Evolutionary conservation across 35 echinoderm and acorn worm species (phyloP).

Genomic region (Ophioderma brevispina): DNA sequence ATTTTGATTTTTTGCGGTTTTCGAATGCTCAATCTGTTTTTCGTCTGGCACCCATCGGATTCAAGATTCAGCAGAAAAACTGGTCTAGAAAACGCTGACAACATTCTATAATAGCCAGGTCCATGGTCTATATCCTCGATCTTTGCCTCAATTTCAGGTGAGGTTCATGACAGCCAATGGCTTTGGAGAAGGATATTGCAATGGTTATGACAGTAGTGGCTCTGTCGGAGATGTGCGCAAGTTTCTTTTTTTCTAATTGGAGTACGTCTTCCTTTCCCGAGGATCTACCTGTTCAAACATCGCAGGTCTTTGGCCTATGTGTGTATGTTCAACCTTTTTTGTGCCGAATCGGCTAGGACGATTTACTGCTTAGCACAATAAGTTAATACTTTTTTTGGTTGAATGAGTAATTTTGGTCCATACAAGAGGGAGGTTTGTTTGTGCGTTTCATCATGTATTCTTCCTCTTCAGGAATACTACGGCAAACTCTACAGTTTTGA

Average conservation of each 20-base stretch:
- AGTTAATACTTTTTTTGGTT: too few species aligned
- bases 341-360: slow-evolving; percentile 25
- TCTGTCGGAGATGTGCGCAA: slow-evolving; percentile 69
- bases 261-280: slow-evolving; percentile 79
- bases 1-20: too few species aligned
- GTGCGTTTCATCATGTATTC: too few species aligned
- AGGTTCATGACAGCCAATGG: slow-evolving; percentile 89
- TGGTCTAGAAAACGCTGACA: too few species aligned
- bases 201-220: slow-evolving; percentile 80
- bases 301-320: slow-evolving; percentile 59
- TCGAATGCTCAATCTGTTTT: too few species aligned
- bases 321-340: slow-evolving; percentile 67
- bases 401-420: not conserved
- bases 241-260: slow-evolving; percentile 57
- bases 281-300: slow-evolving; percentile 83
- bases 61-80: too few species aligned
- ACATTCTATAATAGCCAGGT: too few species aligned
- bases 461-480: too few species aligned
- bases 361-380: slow-evolving; percentile 74
- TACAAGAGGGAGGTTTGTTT: too few species aligned
- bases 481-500: too few species aligned
- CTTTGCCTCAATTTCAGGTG: slow-evolving; percentile 66
- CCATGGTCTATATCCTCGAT: too few species aligned
- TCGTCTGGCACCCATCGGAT: too few species aligned
- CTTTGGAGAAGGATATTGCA: slow-evolving; percentile 50